Percentiles rank a stretch among this genome's conserved stretches.
phyloP scores from a whole-genome alignment of 2,797 vertebrate genomes.

The Bradypodion pumilum region DNA sequence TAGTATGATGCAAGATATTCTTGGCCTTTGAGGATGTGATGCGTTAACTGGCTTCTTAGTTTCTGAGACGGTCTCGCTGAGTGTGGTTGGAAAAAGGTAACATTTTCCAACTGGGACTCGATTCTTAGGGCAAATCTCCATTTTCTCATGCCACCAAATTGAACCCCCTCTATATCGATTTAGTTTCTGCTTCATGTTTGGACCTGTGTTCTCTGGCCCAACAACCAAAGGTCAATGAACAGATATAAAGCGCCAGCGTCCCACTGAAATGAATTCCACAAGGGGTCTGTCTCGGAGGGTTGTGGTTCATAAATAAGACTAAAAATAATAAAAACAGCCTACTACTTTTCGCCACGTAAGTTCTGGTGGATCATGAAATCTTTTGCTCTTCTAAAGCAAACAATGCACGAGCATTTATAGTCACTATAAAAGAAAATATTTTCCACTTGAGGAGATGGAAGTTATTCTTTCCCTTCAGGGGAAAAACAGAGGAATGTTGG shows the following conservation, averaged over 20 bases:
- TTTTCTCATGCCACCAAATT: neutral
- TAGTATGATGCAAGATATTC: no score
- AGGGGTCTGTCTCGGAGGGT: neutral
- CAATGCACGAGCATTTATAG: neutral
- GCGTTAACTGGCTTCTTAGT: no score
- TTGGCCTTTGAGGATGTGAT: no score
- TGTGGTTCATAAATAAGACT: constrained; percentile 1
- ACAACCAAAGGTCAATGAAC: neutral
- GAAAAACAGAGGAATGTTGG: neutral
- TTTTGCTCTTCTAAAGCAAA: constrained; percentile 10
- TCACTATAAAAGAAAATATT: constrained; percentile 20
- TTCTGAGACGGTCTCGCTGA: no score
- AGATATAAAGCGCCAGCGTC: neutral
- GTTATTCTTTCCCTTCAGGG: constrained; percentile 23
- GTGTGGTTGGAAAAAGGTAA: no score
- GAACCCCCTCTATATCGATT: neutral
- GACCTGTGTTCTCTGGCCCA: neutral
- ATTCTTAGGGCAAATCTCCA: neutral
- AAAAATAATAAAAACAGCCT: neutral
- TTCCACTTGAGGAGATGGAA: constrained; percentile 13
- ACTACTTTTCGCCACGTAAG: neutral
- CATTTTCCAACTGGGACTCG: no score
- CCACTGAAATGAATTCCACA: neutral
- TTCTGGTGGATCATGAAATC: neutral
- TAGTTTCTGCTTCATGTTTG: neutral